Evolutionary conservation across 2,888 invertebrate genomes (phyloP), one percentile per base, ranked within the genome.

Genomic region (Sialis fuliginosa): DNA sequence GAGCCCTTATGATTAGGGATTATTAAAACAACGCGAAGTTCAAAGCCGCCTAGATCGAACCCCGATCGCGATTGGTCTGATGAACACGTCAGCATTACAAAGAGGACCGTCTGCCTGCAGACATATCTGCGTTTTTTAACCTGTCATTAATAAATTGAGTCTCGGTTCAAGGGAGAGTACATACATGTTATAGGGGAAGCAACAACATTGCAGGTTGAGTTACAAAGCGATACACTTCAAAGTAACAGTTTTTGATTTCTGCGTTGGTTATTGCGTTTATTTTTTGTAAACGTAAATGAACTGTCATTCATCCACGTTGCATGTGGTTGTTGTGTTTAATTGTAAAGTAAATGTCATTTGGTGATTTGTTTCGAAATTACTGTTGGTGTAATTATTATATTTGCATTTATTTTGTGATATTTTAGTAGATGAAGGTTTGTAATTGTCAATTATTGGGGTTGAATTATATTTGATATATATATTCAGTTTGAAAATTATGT

Each of bases 1-100:
- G 6, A 13, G 12, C 32, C 32, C 22, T 22, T 22, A 22, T 22
- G 22, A 22, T 22, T 22, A 22, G 22, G 22, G 22, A 46, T 60
- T 61, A 61, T 61, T 61, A 61, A 62, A 62, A 62, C 57, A 31
- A 30, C 31, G 13, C 31, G 42, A 45, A 35, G 59, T 58, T 61
- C 62, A 62, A 62, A 61, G 61, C 59, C 56, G 54, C 52, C 53
- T 70, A 70, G 70, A 66, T 59, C 62, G 64, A 64, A 65, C 54
- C 53, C 54, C 53, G 55, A 56, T 59, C 42, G 32, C 31, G 32
- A 32, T 32, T 8, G 30, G 32, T 10, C 12, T 13, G 13, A 10
- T 10, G 13, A 13, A 42, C 42, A 31, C 42, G 32, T 10, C 42
- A 31, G 30, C 42, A 42, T 37, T 10, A 42, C 42, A 32, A 10